A percentile compares a stretch with the other conserved stretches of the same genome.
Conservation (phyloP, 2,797 vertebrate species). For the Manis pentadactyla region DNA sequence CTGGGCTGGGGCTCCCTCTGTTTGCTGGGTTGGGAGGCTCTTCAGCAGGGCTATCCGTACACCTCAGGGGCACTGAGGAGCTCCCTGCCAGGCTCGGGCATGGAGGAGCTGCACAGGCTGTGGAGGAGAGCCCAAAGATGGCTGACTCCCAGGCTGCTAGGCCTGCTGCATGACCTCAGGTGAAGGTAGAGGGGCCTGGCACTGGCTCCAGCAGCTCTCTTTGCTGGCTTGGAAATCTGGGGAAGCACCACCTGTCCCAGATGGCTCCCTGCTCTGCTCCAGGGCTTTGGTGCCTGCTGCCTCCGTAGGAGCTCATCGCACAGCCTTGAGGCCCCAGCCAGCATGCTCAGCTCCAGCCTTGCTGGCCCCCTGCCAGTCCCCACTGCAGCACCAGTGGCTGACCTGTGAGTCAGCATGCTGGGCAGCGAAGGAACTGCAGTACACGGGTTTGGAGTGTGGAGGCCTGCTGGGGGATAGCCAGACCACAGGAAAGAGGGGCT, state of each 20-base stretch:
- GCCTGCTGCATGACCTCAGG: neutral
- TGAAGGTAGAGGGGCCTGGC: neutral
- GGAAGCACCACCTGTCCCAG: neutral
- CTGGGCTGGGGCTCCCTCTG: neutral
- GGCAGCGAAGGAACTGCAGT: neutral
- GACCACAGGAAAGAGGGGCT: neutral
- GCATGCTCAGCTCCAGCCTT: neutral
- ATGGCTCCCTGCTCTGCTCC: no score
- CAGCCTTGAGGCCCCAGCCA: neutral
- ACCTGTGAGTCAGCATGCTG: accelerated
- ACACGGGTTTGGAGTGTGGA: neutral
- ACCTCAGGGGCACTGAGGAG: accelerated
- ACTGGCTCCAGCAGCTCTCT: neutral
- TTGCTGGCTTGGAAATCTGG: no score
- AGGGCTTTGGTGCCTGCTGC: no score
- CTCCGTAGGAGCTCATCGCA: neutral
- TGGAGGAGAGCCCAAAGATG: neutral
- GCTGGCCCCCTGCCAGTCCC: neutral
- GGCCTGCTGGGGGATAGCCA: neutral
- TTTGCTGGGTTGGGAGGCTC: neutral
- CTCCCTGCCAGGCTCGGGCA: neutral
- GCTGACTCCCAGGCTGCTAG: neutral
- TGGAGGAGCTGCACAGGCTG: no score
- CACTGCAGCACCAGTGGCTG: neutral
- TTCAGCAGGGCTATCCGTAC: no score